Evolutionary conservation across 2,888 invertebrate genomes (phyloP), one percentile per base, ranked within the genome.

Genomic region (Cantharis nigra): DNA sequence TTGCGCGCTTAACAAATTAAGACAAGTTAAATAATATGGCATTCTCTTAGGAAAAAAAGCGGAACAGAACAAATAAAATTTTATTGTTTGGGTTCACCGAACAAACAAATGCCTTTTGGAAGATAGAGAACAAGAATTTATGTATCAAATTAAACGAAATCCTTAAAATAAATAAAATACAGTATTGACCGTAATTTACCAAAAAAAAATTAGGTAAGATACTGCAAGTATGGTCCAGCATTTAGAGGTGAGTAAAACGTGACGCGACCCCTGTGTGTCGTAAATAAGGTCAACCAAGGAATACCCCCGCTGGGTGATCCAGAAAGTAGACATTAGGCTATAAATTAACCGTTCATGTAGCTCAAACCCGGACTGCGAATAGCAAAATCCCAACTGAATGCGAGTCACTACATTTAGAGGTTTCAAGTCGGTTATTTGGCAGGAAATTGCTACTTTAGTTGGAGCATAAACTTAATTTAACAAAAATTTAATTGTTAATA

Each of bases 261-360:
- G 78, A 78, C 78, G 78, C 70, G 70, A 70, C 78, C 78, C 78
- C 62, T 69, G 76, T 71, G 78, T 73, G 78, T 76, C 75, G 78
- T 78, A 78, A 78, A 78, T 78, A 78, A 78, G 76, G 78, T 73
- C 75, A 78, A 78, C 78, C 78, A 76, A 78, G 73, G 78, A 78
- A 75, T 78, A 73, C 75, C 75, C 70, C 78, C 78, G 74, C 73
- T 75, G 78, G 78, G 78, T 78, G 78, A 78, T 78, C 78, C 78
- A 73, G 78, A 78, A 78, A 75, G 78, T 78, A 78, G 78, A 78
- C 78, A 75, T 73, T 70, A 62, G 65, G 76, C 76, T 18, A 78
- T 78, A 78, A 78, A 78, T 78, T 76, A 78, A 74, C 71, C 70
- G 74, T 75, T 75, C 78, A 73, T 75, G 75, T 75, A 75, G 71